Conservation (phyloP, 35 echinoderm and acorn worm genomes). For the Anneissia japonica region DNA sequence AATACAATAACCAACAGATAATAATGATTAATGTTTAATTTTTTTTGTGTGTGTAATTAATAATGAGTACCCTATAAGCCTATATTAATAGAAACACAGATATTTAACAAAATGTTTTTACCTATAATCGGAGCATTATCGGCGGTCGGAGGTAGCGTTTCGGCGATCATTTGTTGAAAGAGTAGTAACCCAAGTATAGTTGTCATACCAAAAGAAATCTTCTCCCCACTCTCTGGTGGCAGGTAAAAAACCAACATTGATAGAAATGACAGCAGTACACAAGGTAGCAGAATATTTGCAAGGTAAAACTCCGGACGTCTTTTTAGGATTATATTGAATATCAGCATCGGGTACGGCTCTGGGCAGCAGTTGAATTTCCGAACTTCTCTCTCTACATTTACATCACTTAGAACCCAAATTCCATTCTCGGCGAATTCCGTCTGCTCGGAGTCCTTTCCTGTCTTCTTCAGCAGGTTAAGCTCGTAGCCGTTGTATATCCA, state of each 20-base stretch:
- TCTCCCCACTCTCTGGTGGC: slow-evolving; percentile 54
- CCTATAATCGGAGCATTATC: slow-evolving; percentile 46
- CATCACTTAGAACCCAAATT: slow-evolving; percentile 28
- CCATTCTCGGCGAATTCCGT: slow-evolving; percentile 47
- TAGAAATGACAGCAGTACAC: slow-evolving; percentile 23
- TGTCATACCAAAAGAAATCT: slow-evolving; percentile 45
- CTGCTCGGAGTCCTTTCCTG: slow-evolving; percentile 19
- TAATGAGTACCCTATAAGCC: neutral
- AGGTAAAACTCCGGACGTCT: slow-evolving; percentile 33
- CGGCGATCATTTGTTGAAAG: slow-evolving; percentile 51
- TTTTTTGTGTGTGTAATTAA: too few species aligned
- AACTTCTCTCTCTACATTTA: neutral
- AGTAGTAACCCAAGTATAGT: slow-evolving; percentile 50
- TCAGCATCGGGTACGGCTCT: neutral
- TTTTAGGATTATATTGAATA: neutral
- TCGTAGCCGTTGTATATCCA: slow-evolving; percentile 33
- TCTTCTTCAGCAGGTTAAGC: neutral
- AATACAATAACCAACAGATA: too few species aligned
- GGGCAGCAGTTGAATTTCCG: slow-evolving; percentile 33
- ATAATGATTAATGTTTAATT: too few species aligned
- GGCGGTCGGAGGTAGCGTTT: slow-evolving; percentile 29
- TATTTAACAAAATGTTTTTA: neutral
- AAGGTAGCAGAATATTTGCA: slow-evolving; percentile 36
- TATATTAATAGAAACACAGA: neutral
- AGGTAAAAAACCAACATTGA: slow-evolving; percentile 43